Evolutionary conservation across 2,797 vertebrate genomes (phyloP), one percentile per base, ranked within the genome.

Genomic region (Gallinago stenura): DNA sequence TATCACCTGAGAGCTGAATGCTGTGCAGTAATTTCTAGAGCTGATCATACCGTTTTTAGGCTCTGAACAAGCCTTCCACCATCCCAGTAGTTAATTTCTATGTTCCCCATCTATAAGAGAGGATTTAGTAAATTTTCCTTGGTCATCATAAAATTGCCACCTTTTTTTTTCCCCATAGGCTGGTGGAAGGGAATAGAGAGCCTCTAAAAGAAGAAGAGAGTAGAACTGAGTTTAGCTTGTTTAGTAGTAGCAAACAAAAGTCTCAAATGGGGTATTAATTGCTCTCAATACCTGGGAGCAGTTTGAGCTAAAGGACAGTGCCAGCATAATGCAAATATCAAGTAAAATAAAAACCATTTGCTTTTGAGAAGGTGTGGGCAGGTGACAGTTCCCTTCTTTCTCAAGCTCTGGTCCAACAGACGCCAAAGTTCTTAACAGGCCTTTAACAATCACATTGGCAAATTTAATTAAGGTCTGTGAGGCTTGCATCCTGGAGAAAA

Each of bases 401-500:
- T 68, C 33, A 57, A n/a, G 58, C 45, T 87, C 24, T 81, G 41
- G 15, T 46, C 88, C 48, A 60, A 30, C 54, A 66, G 69, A 41
- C 90, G 66, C 10, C 66, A 64, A 57, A 77, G 64, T 65, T 89
- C 61, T 88, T 58, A 62, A 72, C 54, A 76, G 54, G 39, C 57
- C 77, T 68, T 81, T 61, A 87, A 79, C 75, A 51, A 53, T 86
- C 78, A 39, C 19, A 8, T 68, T 5, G 15, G 61, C 71, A 84
- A 78, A 69, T 57, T 58, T 79, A 90, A 94, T 92, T 83, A 91
- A 56, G 58, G 70, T 89, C 69, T 77, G 61, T 0, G 5, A 89
- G 91, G 76, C 64, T 60, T 93, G 81, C 76, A 66, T 75, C 64
- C 85, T 51, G 86, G 35, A n/a, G 35, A 51, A 70, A 89, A 92